A percentile compares a stretch with the other conserved stretches of the same genome.
Conservation (phyloP, 2,888 invertebrate species). For the Embidobia sp. region DNA sequence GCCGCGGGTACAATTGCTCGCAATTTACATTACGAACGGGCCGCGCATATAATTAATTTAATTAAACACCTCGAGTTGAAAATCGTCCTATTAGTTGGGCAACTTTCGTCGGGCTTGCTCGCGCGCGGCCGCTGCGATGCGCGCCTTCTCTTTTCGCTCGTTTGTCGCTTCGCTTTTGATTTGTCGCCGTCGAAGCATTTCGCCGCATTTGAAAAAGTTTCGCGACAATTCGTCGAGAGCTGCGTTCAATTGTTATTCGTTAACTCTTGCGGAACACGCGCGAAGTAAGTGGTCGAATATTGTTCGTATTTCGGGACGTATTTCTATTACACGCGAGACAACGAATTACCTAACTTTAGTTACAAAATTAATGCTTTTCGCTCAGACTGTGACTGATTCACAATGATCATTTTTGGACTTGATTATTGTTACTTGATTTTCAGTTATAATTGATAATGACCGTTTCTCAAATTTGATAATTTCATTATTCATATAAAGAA, state of each 20-base stretch:
- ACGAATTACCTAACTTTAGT: too few relatives aligned
- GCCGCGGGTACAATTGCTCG: constrained; percentile 72
- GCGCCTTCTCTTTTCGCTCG: constrained; percentile 40
- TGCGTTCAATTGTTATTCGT: constrained; percentile 54
- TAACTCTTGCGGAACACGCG: constrained; percentile 45
- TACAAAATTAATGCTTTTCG: too few relatives aligned
- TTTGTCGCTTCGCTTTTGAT: constrained; percentile 64
- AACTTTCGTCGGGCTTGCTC: constrained; percentile 73
- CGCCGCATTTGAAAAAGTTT: constrained; percentile 66
- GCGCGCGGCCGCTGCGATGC: constrained; percentile 2
- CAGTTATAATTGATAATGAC: too few relatives aligned
- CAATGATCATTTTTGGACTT: too few relatives aligned
- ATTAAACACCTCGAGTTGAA: constrained; percentile 80
- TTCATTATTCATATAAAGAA: too few relatives aligned
- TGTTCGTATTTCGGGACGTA: too few relatives aligned
- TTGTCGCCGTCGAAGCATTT: constrained; percentile 59
- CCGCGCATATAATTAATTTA: constrained; percentile 81
- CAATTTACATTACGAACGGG: constrained; percentile 80
- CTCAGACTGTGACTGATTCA: too few relatives aligned
- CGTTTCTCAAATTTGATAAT: too few relatives aligned
- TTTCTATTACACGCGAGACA: too few relatives aligned
- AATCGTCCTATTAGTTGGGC: constrained; percentile 76
- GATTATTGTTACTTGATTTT: too few relatives aligned
- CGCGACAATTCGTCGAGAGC: constrained; percentile 51
- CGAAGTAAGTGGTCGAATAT: constrained; percentile 44